These are phyloP conservation scores for Hirtodrosophila alboralis DNA, from an alignment of 2,888 invertebrate species.

Conservation along the genomic window DNA sequence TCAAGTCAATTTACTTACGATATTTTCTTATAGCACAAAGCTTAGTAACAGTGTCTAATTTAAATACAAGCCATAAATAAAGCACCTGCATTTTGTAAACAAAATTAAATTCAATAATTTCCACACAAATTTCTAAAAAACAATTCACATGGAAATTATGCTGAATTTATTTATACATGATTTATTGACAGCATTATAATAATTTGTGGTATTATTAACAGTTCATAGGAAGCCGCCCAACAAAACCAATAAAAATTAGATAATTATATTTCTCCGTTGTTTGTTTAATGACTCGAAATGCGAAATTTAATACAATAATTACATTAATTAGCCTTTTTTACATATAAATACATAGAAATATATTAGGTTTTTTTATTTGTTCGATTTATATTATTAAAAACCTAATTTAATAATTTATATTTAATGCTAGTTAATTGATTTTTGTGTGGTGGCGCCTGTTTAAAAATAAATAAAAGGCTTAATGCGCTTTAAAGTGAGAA, in stretches of 20 bases:
- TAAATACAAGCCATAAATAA: conserved; percentile 33
- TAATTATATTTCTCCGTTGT: conserved; percentile 17
- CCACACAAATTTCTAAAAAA: background rate
- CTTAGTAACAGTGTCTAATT: conserved; percentile 1
- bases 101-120: background rate
- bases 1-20: conserved; percentile 20
- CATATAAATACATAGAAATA: conserved; percentile 26
- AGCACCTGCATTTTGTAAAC: conserved; percentile 9
- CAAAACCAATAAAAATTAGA: conserved; percentile 7
- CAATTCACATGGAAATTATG: conserved; percentile 21
- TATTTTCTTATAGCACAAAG: conserved; percentile 37
- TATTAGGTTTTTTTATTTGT: conserved; percentile 29
- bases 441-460: conserved; percentile 42
- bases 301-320: conserved; percentile 66
- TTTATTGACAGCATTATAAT: conserved; percentile 19
- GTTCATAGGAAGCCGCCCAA: conserved; percentile 8
- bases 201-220: conserved; percentile 46
- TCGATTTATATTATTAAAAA: conserved; percentile 24
- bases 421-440: conserved; percentile 64
- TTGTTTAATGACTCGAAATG: conserved; percentile 69
- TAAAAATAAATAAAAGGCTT: conserved; percentile 30
- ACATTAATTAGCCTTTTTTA: conserved; percentile 70
- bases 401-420: conserved; percentile 62
- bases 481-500: conserved; percentile 27
- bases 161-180: conserved; percentile 9